Evolutionary conservation across 2,113 vertebrate genomes (phyloP).

Genomic region (Pica pica): DNA sequence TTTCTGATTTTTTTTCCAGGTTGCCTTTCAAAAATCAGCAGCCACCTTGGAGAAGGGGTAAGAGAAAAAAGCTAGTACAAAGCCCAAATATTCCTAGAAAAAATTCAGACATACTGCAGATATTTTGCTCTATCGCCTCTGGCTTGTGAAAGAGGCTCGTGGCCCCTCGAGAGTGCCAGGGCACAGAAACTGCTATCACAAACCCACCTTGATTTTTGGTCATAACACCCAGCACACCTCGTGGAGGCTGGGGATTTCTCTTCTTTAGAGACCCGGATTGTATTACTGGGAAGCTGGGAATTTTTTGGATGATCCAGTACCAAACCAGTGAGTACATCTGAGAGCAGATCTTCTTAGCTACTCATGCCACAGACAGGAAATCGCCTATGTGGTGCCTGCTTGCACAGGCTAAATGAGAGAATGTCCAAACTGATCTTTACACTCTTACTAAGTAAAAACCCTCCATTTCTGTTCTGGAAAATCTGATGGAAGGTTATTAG

Average conservation of each 20-base stretch:
- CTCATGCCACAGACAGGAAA: not conserved
- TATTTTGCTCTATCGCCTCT: not conserved
- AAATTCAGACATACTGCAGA: not conserved
- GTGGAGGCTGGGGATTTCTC: not conserved
- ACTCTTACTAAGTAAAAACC: not conserved
- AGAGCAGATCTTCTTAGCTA: not conserved
- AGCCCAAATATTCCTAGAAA: not conserved
- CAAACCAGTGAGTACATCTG: not conserved
- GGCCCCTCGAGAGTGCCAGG: not conserved
- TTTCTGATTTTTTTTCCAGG: not conserved
- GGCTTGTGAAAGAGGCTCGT: rapidly evolving
- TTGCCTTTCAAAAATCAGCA: not conserved
- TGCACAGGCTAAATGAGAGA: not conserved
- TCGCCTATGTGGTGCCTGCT: not conserved
- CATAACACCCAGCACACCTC: not conserved
- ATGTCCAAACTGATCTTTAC: not conserved
- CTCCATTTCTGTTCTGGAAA: not conserved
- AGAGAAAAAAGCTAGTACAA: not conserved
- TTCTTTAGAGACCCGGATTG: not conserved
- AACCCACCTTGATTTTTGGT: not conserved
- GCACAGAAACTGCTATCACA: not conserved
- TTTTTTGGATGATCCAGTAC: not conserved
- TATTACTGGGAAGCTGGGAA: not conserved
- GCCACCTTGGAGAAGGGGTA: not conserved
- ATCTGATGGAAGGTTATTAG: not conserved